Conservation (phyloP, 2,113 vertebrate genomes). For the Ploceus nigricollis region DNA sequence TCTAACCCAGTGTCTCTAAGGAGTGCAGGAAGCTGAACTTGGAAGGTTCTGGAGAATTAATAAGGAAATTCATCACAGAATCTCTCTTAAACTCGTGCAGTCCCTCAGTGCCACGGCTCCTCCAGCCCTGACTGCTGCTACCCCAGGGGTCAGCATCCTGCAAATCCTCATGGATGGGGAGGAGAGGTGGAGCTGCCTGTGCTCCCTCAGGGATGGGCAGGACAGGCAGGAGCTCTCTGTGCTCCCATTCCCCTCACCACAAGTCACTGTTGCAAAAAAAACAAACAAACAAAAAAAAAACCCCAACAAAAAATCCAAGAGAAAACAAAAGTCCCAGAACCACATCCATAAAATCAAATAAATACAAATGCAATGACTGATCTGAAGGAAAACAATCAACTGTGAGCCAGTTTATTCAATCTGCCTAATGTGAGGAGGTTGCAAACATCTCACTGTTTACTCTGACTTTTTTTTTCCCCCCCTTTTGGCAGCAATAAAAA, state of each 20-base stretch:
- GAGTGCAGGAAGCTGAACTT: too few relatives aligned
- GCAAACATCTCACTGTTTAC: constrained; percentile 61
- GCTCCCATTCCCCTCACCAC: not conserved
- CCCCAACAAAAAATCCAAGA: not conserved
- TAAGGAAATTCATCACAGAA: too few relatives aligned
- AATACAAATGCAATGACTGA: not conserved
- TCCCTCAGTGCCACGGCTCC: not conserved
- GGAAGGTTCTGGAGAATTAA: too few relatives aligned
- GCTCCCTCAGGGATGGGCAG: rapidly evolving
- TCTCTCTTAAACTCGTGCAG: too few relatives aligned
- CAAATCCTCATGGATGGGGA: rapidly evolving
- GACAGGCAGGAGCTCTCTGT: not conserved
- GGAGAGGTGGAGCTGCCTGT: not conserved
- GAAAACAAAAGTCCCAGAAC: not conserved
- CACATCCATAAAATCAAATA: not conserved
- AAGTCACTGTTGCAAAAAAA: not conserved
- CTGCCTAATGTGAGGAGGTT: constrained; percentile 50
- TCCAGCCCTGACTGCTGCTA: not conserved
- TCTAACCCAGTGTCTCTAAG: too few relatives aligned
- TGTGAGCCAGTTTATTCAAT: constrained; percentile 48
- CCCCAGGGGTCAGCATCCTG: rapidly evolving
- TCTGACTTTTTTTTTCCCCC: not conserved
- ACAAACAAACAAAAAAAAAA: not conserved
- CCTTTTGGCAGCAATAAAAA: constrained; percentile 43
- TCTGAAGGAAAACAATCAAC: constrained; percentile 47